phyloP scores from a whole-genome alignment of 2,888 invertebrate species.

The Pachymerium ferrugineum region DNA sequence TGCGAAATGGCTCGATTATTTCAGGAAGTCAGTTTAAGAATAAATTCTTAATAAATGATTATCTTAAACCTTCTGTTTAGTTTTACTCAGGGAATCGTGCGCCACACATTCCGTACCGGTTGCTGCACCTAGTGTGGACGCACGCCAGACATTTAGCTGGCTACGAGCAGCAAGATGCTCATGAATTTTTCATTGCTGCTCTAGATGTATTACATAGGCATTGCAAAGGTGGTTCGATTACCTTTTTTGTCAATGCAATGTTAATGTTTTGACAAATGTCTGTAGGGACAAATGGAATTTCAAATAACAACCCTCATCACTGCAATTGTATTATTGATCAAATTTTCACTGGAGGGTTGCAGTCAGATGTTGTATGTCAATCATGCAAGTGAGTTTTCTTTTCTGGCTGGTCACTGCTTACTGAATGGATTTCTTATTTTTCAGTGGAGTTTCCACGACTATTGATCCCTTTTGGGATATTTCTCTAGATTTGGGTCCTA shows the following conservation, averaged over 20 bases:
- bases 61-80: constrained; percentile 53
- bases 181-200: constrained; percentile 96
- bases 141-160: constrained; percentile 90
- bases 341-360: constrained; percentile 91
- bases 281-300: constrained; percentile 45
- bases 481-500: constrained; percentile 75
- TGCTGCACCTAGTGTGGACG: constrained; percentile 94
- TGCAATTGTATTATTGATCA: constrained; percentile 96
- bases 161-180: constrained; percentile 96
- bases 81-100: constrained; percentile 87
- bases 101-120: constrained; percentile 79
- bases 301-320: constrained; percentile 47
- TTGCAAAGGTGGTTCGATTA: constrained; percentile 52
- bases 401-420: constrained; percentile 16
- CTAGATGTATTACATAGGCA: constrained; percentile 86
- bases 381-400: constrained; percentile 66
- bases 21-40: constrained; percentile 61
- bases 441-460: constrained; percentile 90
- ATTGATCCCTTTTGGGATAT: constrained; percentile 98
- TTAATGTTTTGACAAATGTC: background rate
- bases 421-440: constrained; percentile 34
- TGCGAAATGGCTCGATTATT: constrained; percentile 93
- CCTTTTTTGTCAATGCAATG: background rate
- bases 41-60: background rate
- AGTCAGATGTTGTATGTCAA: constrained; percentile 94